A percentile compares a stretch with the other conserved stretches of the same genome.
Evolutionary conservation across 2,113 vertebrate genomes (phyloP).

Genomic region (Alectura lathami): DNA sequence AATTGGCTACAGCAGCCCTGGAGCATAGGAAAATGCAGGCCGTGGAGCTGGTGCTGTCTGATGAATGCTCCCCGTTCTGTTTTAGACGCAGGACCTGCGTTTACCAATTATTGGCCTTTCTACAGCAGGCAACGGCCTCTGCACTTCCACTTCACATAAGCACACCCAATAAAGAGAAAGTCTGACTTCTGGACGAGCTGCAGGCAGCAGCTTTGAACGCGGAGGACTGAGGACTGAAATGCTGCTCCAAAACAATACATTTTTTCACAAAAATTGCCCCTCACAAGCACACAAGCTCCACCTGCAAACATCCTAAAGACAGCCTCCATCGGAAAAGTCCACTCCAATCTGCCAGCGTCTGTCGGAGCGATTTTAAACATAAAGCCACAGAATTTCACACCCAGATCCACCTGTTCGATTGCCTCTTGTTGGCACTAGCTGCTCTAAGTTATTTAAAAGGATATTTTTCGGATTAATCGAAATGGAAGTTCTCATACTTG

Average conservation of each 20-base stretch:
- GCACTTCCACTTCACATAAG: not conserved
- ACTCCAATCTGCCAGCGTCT: not conserved
- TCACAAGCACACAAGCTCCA: rapidly evolving
- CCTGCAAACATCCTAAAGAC: not conserved
- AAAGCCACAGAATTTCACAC: not conserved
- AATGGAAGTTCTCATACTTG: not conserved
- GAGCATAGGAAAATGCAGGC: not conserved
- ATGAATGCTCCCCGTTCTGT: not conserved
- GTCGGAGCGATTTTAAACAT: not conserved
- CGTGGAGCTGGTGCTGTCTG: not conserved
- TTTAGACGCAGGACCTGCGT: not conserved
- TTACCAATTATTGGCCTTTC: not conserved
- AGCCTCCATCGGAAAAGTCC: not conserved
- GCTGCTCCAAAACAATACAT: not conserved
- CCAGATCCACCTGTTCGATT: too few relatives aligned
- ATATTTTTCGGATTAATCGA: not conserved
- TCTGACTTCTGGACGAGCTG: not conserved
- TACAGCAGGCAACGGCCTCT: not conserved
- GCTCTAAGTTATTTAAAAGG: not conserved
- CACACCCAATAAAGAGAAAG: not conserved
- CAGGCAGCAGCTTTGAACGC: not conserved
- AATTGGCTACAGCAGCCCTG: not conserved
- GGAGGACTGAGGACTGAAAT: not conserved
- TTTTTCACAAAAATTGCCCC: rapidly evolving
- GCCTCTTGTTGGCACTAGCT: not conserved